Evolutionary conservation across 2,888 invertebrate species (phyloP), one percentile per base, ranked within the genome.

Genomic region (Nemurella pictetii): DNA sequence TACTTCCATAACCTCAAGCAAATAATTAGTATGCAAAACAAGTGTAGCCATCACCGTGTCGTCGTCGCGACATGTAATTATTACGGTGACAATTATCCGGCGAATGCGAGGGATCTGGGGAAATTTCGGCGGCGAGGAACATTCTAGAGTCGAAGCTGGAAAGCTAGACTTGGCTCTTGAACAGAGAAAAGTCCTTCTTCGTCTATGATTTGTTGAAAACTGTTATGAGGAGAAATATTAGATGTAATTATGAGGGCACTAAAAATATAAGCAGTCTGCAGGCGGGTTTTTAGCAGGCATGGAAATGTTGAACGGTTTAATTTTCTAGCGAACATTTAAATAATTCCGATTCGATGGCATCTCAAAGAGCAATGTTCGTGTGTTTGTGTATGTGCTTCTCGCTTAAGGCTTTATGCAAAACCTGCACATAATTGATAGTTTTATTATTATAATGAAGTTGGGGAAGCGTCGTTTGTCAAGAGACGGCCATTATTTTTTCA

Each of bases 1-100:
- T 77, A 80, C 72, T 73, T 28, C 84, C 20, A 55, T 72, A 80
- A 80, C 80, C 72, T 84, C 77, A 25, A n/a, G 36, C 29, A 83
- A 84, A 84, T 80, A 80, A 84, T 84, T 84, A 84, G 84, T 81
- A 84, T 84, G 84, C 84, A 84, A 84, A 84, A 75, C 75, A 75
- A 75, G 75, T 75, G 75, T 27, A 20, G 75, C 15, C 28, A 75
- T 75, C 75, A 75, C 28, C 75, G 26, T 75, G 75, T 28, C 25
- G 7, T n/a, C 55, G 15, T 55, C 55, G 55, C 55, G 55, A 75
- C 75, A 75, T 28, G 28, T 75, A 75, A 75, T 75, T 26, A 75
- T 26, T 27, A 26, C 28, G 75, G 75, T 75, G 75, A 27, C 27
- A 75, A 75, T 75, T 75, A 75, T 75, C 26, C 75, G 2, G 26